Evolutionary conservation across 2,797 vertebrate species (phyloP), one percentile per base, ranked within the genome.

Genomic region (Cottoperca gobio): DNA sequence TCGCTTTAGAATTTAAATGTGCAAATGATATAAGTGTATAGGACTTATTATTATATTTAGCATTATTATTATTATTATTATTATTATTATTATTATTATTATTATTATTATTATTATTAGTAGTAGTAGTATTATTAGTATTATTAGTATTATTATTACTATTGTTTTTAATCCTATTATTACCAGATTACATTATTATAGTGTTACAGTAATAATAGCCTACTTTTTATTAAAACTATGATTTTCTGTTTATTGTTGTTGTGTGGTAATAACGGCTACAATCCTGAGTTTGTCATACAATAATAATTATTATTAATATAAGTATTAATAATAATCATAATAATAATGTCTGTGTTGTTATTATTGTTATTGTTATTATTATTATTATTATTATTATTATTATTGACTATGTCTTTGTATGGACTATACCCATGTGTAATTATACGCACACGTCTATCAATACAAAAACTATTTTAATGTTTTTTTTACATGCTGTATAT

Each of bases 361-460:
- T 19, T 19, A 2, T 28, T 5, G 39, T 24, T 8, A 43, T 46
- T 10, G 14, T 2, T 31, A 53, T 28, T 26, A 5, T 45, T 61
- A n/a, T 63, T 31, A 24, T 50, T 13, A 2, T 67, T 43, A 14
- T 60, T 24, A 14, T 49, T 48, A 28, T 45, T 63, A 35, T 35
- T n/a, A 43, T 16, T 67, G 1, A 11, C 1, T 21, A 24, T 16
- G 19, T 23, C 10, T 39, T 50, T 50, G 9, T 53, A 52, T 5
- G 8, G 11, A 26, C 8, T 50, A 17, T 49, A 1, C 14, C 6
- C 14, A 21, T 61, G 14, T 9, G 8, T 26, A 66, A 8, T 74
- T 82, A 76, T 62, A 62, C 42, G 45, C 72, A 78, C 28, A 57
- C 5, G 3, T 63, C 5, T 12, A n/a, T 50, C 24, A 12, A 40